A percentile compares a stretch with the other conserved stretches of the same genome.
Evolutionary conservation across 2,113 vertebrate genomes (phyloP).

Genomic region (Panthera tigris): DNA sequence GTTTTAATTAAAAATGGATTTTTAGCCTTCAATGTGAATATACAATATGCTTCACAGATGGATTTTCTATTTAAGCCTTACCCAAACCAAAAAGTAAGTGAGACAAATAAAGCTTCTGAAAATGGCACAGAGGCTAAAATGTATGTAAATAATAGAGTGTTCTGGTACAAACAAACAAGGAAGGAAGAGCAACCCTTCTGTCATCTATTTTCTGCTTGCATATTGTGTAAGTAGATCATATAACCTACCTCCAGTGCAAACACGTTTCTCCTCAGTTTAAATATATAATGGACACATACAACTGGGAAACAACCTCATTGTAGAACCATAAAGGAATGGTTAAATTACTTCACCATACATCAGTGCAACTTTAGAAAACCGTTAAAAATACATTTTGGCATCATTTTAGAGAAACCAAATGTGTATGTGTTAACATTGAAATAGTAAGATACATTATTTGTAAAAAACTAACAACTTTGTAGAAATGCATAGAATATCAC

Average conservation of each 20-base stretch:
- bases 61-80: constrained; percentile 86
- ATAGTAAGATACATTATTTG: not conserved
- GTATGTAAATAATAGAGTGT: constrained; percentile 83
- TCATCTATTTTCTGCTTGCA: constrained; percentile 34
- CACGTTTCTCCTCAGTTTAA: not conserved
- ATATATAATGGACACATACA: not conserved
- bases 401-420: constrained; percentile 23
- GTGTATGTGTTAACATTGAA: not conserved
- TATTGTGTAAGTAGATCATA: not conserved
- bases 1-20: constrained; percentile 89
- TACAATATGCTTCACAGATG: constrained; percentile 89
- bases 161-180: constrained; percentile 80
- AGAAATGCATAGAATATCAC: not conserved
- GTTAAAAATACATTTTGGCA: not conserved
- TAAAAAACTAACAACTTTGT: not conserved
- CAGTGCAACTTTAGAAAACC: not conserved
- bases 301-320: not conserved
- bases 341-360: not conserved
- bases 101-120: constrained; percentile 87
- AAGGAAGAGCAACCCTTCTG: constrained; percentile 74
- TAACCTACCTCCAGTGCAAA: not conserved
- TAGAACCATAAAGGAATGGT: not conserved
- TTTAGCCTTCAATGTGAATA: constrained; percentile 82
- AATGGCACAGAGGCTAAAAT: constrained; percentile 84
- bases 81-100: constrained; percentile 82